These are phyloP conservation scores for Eupithecia subumbrata DNA, from an alignment of 2,888 invertebrate genomes.

Conservation along the genomic window DNA sequence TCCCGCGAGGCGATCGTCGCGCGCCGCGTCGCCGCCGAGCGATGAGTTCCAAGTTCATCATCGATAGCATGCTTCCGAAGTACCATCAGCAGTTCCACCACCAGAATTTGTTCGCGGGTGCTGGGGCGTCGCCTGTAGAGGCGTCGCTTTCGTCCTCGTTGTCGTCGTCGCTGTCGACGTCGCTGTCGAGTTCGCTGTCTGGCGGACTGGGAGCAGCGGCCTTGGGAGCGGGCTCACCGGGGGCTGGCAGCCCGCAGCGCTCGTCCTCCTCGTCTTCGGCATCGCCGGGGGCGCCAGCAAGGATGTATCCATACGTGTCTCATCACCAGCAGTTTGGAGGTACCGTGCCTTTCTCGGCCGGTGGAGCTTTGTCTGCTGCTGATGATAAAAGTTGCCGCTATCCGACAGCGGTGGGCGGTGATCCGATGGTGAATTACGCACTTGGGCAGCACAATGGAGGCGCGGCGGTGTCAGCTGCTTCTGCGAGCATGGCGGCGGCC, in stretches of 20 bases:
- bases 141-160: constrained; percentile 85
- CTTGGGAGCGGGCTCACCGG: constrained; percentile 84
- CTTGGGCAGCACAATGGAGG: constrained; percentile 90
- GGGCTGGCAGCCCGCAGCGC: constrained; percentile 86
- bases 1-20: constrained; percentile 83
- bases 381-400: constrained; percentile 92
- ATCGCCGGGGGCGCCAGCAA: constrained; percentile 89
- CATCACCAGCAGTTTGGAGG: constrained; percentile 90
- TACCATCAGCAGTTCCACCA: constrained; percentile 91
- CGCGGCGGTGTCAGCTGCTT: constrained; percentile 87
- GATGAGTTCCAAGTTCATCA: constrained; percentile 99
- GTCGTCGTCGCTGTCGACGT: constrained; percentile 84
- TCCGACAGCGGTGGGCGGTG: constrained; percentile 86
- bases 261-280: constrained; percentile 86
- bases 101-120: constrained; percentile 84
- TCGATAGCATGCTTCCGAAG: constrained; percentile 99
- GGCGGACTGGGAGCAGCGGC: constrained; percentile 86
- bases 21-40: constrained; percentile 85
- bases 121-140: constrained; percentile 89
- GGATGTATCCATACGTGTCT: constrained; percentile 97
- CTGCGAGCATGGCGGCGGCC: constrained; percentile 87
- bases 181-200: constrained; percentile 84
- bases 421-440: constrained; percentile 93
- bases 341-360: constrained; percentile 87
- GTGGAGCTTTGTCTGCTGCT: constrained; percentile 87